phyloP scores from a whole-genome alignment of 2,888 invertebrate species.

The Galerucella nymphaeae region DNA sequence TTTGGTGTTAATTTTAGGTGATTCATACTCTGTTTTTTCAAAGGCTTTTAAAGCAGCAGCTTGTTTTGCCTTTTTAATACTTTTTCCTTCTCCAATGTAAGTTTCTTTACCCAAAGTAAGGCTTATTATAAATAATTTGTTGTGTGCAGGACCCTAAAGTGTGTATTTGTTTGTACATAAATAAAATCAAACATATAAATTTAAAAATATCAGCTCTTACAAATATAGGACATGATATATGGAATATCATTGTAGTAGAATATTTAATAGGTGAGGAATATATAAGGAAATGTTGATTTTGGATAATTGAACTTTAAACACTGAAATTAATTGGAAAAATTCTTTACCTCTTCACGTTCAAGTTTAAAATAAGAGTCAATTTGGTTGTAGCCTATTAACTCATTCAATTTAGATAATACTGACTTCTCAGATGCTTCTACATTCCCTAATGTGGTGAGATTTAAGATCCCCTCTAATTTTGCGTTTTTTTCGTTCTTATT shows the following conservation, averaged over 20 bases:
- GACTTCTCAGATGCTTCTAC: constrained; percentile 40
- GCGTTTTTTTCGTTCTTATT: background rate
- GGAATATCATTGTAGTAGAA: no score
- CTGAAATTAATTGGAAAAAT: background rate
- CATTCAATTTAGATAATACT: constrained; percentile 48
- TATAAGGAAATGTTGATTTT: no score
- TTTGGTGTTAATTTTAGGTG: constrained; percentile 51
- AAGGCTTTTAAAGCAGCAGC: constrained; percentile 55
- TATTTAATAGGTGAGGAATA: no score
- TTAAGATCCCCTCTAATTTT: constrained; percentile 18
- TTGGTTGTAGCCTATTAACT: constrained; percentile 53
- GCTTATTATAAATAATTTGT: constrained; percentile 53
- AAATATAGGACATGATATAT: no score
- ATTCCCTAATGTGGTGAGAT: constrained; percentile 22
- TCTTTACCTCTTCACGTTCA: constrained; percentile 50
- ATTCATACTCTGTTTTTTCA: constrained; percentile 53
- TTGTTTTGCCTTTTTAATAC: constrained; percentile 57
- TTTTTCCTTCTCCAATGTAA: constrained; percentile 53
- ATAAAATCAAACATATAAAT: no score
- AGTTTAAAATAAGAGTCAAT: constrained; percentile 51
- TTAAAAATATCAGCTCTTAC: no score
- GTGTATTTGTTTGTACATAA: no score
- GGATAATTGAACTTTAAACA: no score
- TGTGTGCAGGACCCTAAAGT: constrained; percentile 56
- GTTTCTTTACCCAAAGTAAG: constrained; percentile 57